Conservation (phyloP, 1,140 invertebrate species). For the Chironomus striatipennis region DNA sequence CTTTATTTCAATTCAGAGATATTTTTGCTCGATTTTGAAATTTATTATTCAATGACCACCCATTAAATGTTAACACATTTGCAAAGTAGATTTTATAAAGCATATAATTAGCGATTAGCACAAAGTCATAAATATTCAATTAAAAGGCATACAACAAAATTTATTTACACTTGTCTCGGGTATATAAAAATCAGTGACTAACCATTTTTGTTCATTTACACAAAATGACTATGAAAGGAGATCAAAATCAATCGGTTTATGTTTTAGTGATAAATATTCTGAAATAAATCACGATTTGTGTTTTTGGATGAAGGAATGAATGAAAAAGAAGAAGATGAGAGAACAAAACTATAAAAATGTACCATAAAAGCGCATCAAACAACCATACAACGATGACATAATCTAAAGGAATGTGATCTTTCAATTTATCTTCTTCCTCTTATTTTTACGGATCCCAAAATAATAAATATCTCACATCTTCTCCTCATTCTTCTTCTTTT, state of each 20-base stretch:
- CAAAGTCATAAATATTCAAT: neutral
- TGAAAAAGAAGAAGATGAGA: neutral
- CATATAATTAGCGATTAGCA: neutral
- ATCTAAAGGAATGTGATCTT: conserved; percentile 20
- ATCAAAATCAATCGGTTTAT: neutral
- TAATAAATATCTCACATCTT: neutral
- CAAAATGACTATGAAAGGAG: neutral
- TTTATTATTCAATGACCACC: neutral
- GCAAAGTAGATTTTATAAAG: neutral
- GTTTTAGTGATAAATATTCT: neutral
- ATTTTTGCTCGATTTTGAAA: neutral
- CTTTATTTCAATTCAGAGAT: neutral
- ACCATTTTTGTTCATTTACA: neutral
- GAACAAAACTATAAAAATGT: neutral
- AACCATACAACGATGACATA: neutral
- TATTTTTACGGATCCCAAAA: neutral
- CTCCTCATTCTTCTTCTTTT: neutral
- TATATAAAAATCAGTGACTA: neutral
- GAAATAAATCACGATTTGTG: conserved; percentile 3
- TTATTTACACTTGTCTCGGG: neutral
- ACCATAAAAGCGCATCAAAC: conserved; percentile 19
- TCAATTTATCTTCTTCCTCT: conserved; percentile 19
- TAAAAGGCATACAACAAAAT: neutral
- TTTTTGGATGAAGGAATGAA: neutral
- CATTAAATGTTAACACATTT: neutral